Evolutionary conservation across 2,113 vertebrate genomes (phyloP), one percentile per base, ranked within the genome.

Genomic region (Pholis gunnellus): DNA sequence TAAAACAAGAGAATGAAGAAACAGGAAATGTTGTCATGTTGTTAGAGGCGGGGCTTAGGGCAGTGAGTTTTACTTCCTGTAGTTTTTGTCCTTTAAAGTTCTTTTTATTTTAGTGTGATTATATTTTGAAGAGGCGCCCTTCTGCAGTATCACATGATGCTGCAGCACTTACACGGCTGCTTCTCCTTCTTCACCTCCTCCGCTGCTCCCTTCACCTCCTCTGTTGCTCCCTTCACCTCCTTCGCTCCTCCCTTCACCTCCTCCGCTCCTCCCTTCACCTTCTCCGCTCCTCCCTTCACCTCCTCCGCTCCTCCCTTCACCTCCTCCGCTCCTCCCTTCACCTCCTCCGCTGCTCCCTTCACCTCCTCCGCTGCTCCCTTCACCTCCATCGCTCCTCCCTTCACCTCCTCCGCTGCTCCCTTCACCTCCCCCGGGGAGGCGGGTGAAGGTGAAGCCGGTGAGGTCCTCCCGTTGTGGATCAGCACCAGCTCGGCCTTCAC

Each of bases 141-240:
- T 54, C 76, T 56, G 25, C 64, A 67, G 91, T 87, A 42, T 99
- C 96, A 99, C 98, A 99, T 56, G 88, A 99, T 88, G 2, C 93
- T 95, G 90, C 98, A 99, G 93, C 98, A 99, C 92, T 97, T 97
- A 91, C 97, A 98, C 2, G 96, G 97, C 88, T 97, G 95, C 91
- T 98, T 97, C 82, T 94, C 90, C 94, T 98, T 69, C 87, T 89
- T 0, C 17, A 6, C 92, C 0, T 63, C 42, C 0, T 17, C 15
- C 57, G 9, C n/a, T 18, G 4, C 46, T 82, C 89, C 0, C 67
- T 48, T n/a, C 17, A 9, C 91, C 0, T 60, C 44, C 0, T 3
- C 88, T 0, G 22, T 20, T 34, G 1, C 63, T 82, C 89, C 0
- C 67, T 48, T n/a, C 17, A 9, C 91, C 0, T 60, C 44, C 0